Percentiles rank a stretch among this genome's conserved stretches.
These are phyloP conservation scores for Parauchenoglanis punctatus DNA, from an alignment of 2,797 vertebrate genomes.

Conservation along the genomic window DNA sequence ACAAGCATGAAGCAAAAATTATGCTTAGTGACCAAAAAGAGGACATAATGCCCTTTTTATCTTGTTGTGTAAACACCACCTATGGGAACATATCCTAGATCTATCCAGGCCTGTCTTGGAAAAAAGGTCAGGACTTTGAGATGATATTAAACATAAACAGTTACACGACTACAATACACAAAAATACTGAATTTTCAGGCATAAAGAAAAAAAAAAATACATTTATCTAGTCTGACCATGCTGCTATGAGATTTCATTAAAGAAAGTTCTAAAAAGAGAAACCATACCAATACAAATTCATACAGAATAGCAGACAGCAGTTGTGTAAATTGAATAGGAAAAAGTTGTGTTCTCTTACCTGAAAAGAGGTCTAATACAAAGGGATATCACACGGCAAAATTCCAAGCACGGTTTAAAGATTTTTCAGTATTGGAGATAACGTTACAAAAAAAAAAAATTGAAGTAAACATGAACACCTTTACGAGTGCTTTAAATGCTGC, in stretches of 20 bases:
- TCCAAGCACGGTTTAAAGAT: background rate
- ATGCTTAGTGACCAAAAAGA: background rate
- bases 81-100: background rate
- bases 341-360: background rate
- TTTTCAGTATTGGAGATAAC: conserved; percentile 10
- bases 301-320: background rate
- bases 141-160: conserved; percentile 3
- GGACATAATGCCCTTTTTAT: conserved; percentile 6
- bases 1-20: background rate
- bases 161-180: background rate
- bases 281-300: background rate
- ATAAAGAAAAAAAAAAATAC: background rate
- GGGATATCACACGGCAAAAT: background rate
- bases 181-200: background rate
- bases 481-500: background rate
- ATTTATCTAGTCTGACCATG: background rate
- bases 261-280: background rate
- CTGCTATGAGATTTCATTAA: background rate
- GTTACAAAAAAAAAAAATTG: background rate
- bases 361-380: conserved; percentile 8
- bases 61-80: conserved; percentile 20
- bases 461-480: conserved; percentile 14
- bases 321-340: background rate
- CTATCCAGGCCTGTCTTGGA: background rate
- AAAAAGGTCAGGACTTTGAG: background rate